Percentiles rank a stretch among this genome's conserved stretches.
phyloP scores from a whole-genome alignment of 2,797 vertebrate species.

The Vipera ursinii region DNA sequence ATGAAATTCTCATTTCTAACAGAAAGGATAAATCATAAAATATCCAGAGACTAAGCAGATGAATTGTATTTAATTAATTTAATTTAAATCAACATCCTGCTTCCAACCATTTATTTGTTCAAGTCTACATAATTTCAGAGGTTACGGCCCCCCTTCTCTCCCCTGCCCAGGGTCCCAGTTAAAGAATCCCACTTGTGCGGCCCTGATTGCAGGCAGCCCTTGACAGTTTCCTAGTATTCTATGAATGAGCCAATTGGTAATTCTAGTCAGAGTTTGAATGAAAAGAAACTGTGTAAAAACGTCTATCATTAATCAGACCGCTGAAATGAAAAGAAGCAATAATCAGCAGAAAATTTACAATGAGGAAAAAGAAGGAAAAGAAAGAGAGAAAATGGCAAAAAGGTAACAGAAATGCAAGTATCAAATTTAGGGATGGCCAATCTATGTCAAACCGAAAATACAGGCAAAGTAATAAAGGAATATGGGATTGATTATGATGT shows the following conservation, averaged over 20 bases:
- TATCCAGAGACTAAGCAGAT: neutral
- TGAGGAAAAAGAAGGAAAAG: neutral
- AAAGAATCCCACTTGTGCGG: neutral
- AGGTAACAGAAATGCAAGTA: neutral
- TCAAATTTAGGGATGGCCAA: neutral
- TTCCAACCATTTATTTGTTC: neutral
- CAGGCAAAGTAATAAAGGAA: neutral
- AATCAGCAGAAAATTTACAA: neutral
- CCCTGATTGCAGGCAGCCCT: neutral
- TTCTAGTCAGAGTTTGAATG: neutral
- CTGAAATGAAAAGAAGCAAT: neutral
- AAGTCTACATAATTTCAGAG: neutral
- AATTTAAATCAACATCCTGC: neutral
- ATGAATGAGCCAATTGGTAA: neutral
- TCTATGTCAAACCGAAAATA: neutral
- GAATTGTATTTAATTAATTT: neutral
- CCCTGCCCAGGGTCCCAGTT: neutral
- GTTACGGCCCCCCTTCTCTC: rapidly evolving
- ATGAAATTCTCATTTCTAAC: neutral
- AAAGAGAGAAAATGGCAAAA: neutral
- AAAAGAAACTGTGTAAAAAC: neutral
- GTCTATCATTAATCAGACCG: neutral
- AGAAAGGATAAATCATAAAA: neutral
- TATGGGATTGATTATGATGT: neutral
- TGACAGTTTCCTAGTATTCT: neutral